Conservation (phyloP, 2,888 invertebrate genomes). For the Augochlorella aurata region DNA sequence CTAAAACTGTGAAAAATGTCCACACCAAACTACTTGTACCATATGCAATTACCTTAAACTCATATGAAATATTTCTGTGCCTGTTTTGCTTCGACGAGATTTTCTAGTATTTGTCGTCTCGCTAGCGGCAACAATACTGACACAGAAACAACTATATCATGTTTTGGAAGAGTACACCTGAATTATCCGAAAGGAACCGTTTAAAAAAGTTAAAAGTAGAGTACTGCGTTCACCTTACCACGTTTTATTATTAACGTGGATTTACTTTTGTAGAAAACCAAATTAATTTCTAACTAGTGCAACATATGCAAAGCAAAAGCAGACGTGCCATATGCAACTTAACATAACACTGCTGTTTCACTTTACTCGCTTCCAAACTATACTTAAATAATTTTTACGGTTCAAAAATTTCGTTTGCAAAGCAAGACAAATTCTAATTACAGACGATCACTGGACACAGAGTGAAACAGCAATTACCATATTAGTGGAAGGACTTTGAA, state of each 20-base stretch:
- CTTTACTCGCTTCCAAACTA: constrained; percentile 22
- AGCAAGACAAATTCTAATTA: background rate
- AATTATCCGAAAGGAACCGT: background rate
- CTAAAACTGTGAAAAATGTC: constrained; percentile 28
- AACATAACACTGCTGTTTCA: constrained; percentile 60
- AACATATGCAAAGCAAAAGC: constrained; percentile 67
- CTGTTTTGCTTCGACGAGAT: constrained; percentile 84
- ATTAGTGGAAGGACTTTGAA: constrained; percentile 69
- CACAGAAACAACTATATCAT: constrained; percentile 69
- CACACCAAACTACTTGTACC: constrained; percentile 65
- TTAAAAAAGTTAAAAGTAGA: background rate
- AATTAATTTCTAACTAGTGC: constrained; percentile 4
- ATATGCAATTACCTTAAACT: constrained; percentile 85
- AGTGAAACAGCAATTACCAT: constrained; percentile 68
- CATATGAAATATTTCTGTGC: constrained; percentile 91
- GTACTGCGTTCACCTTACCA: background rate
- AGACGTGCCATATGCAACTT: constrained; percentile 70
- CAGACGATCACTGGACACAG: background rate
- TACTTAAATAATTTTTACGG: background rate
- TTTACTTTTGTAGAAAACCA: background rate
- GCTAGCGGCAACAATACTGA: constrained; percentile 74
- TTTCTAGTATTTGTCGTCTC: constrained; percentile 74
- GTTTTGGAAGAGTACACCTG: constrained; percentile 22
- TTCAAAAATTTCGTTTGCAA: background rate
- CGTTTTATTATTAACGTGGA: background rate